Conservation (phyloP, 2,888 invertebrate genomes). For the Parochlus steinenii region DNA sequence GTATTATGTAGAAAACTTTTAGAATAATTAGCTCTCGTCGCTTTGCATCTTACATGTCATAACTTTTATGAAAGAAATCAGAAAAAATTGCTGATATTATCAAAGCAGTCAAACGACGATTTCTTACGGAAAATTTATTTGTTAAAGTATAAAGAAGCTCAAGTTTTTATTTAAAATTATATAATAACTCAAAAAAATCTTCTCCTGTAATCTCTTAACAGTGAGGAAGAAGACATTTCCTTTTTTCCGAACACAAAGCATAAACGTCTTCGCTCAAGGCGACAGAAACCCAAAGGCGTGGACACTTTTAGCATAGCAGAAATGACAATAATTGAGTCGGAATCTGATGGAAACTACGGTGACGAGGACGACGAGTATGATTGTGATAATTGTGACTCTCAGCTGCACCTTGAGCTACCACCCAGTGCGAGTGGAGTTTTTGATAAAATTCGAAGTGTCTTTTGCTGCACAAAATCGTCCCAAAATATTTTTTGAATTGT, state of each 20-base stretch:
- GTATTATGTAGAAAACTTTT: too few relatives aligned
- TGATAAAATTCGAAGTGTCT: conserved; percentile 15
- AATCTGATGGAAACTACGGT: conserved; percentile 27
- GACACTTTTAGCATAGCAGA: conserved; percentile 32
- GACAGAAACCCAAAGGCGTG: conserved; percentile 2
- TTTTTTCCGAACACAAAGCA: conserved; percentile 23
- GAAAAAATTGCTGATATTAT: too few relatives aligned
- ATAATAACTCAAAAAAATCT: background rate
- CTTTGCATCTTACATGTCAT: too few relatives aligned
- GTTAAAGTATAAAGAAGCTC: background rate
- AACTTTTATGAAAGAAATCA: too few relatives aligned
- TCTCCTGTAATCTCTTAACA: conserved; percentile 18
- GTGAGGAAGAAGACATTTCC: conserved; percentile 25
- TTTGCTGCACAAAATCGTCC: conserved; percentile 5
- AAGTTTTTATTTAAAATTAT: background rate
- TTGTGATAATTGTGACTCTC: conserved; percentile 28
- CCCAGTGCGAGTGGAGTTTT: conserved; percentile 22
- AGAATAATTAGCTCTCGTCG: too few relatives aligned
- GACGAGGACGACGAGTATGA: conserved; percentile 14
- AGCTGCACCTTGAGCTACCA: conserved; percentile 26
- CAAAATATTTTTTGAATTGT: conserved; percentile 8
- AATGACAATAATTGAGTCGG: conserved; percentile 29
- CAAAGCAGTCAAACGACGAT: too few relatives aligned
- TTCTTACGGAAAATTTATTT: too few relatives aligned
- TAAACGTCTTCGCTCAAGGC: conserved; percentile 1